A percentile compares a stretch with the other conserved stretches of the same genome.
phyloP scores from a whole-genome alignment of 2,797 vertebrate species.

The Meda fulgida region DNA sequence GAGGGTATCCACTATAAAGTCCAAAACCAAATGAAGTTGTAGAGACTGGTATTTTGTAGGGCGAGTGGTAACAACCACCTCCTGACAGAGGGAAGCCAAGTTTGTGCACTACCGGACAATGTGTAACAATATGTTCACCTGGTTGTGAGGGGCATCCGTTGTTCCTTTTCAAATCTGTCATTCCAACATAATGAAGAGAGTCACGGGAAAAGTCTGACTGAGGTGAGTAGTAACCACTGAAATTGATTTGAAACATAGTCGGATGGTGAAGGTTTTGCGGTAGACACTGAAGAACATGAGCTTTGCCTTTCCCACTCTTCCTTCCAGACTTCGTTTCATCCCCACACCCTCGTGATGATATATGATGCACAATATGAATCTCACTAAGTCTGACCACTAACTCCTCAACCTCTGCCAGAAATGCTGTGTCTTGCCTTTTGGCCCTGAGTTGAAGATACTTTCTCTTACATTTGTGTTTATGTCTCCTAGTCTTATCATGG shows the following conservation, averaged over 20 bases:
- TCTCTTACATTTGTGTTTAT: slow-evolving; percentile 95
- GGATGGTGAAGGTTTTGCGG: slow-evolving; percentile 87
- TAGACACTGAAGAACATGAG: slow-evolving; percentile 78
- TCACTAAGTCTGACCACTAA: slow-evolving; percentile 88
- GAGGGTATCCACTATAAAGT: slow-evolving; percentile 91
- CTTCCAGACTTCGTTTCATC: slow-evolving; percentile 66
- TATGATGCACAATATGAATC: slow-evolving; percentile 89
- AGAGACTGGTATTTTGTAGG: slow-evolving; percentile 86
- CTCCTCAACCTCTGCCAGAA: slow-evolving; percentile 91
- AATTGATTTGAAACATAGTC: slow-evolving; percentile 95
- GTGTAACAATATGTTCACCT: slow-evolving; percentile 74
- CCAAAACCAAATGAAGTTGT: slow-evolving; percentile 89
- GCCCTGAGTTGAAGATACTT: slow-evolving; percentile 91
- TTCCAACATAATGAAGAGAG: slow-evolving; percentile 91
- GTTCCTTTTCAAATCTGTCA: slow-evolving; percentile 90
- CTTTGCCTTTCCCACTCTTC: slow-evolving; percentile 66
- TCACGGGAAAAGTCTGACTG: slow-evolving; percentile 91
- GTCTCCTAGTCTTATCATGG: slow-evolving; percentile 89
- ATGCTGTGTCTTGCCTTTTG: slow-evolving; percentile 88
- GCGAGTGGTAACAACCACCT: slow-evolving; percentile 84
- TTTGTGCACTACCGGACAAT: slow-evolving; percentile 87
- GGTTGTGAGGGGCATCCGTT: slow-evolving; percentile 62
- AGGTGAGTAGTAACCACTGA: slow-evolving; percentile 94
- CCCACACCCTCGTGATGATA: slow-evolving; percentile 45
- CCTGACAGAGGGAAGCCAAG: slow-evolving; percentile 85